phyloP scores from a whole-genome alignment of 2,797 vertebrate species.

The Numenius phaeopus region DNA sequence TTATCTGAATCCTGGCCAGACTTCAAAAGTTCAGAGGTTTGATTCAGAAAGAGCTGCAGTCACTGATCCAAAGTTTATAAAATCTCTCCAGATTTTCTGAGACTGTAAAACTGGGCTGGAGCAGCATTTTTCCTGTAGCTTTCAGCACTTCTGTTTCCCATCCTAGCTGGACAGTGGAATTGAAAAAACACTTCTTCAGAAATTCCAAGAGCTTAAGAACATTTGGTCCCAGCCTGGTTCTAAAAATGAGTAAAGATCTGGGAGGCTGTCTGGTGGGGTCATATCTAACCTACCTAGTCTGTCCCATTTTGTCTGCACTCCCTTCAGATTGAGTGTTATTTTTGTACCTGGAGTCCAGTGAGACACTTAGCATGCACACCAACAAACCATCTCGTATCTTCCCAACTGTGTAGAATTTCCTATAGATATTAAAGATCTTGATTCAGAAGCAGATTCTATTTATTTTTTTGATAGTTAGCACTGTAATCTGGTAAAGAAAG shows the following conservation, averaged over 20 bases:
- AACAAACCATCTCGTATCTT: neutral
- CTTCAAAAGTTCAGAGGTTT: slow-evolving; percentile 53
- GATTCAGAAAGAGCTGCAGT: slow-evolving; percentile 51
- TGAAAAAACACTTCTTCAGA: slow-evolving; percentile 57
- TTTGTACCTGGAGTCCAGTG: neutral
- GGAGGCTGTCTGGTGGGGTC: slow-evolving; percentile 29
- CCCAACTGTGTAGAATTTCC: neutral
- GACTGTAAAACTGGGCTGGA: slow-evolving; percentile 61
- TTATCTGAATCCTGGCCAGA: slow-evolving; percentile 22
- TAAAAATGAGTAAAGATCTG: slow-evolving; percentile 59
- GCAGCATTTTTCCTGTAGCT: slow-evolving; percentile 54
- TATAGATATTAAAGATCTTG: neutral
- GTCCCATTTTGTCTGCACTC: neutral
- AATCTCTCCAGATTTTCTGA: slow-evolving; percentile 57
- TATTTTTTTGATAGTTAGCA: neutral
- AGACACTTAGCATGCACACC: neutral
- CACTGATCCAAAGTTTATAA: slow-evolving; percentile 47
- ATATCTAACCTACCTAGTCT: slow-evolving; percentile 3
- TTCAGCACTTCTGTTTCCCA: slow-evolving; percentile 69
- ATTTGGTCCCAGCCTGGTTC: slow-evolving; percentile 60
- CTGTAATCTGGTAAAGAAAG: neutral
- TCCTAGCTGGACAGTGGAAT: slow-evolving; percentile 47
- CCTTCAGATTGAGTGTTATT: neutral
- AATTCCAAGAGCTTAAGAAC: slow-evolving; percentile 69
- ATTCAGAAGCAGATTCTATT: neutral